Evolutionary conservation across 2,113 vertebrate genomes (phyloP), one percentile per base, ranked within the genome.

Genomic region (Periophthalmodon schlosseri): DNA sequence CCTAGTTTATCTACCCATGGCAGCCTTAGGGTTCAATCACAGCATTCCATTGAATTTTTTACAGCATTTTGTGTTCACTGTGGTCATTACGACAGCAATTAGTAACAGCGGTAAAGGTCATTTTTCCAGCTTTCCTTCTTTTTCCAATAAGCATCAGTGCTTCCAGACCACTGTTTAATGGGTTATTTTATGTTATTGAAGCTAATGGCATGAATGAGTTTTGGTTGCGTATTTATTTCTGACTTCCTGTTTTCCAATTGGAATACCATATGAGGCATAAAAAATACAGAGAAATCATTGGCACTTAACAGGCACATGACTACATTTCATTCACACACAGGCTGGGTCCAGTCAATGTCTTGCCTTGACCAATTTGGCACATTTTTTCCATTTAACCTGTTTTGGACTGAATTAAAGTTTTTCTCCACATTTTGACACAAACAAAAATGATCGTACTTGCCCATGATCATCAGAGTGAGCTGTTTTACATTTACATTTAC

Each of bases 1-100:
- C 50, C 56, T 16, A 16, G 56, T 78, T 74, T 77, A 72, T 82
- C 75, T 73, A 75, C 49, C 74, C 39, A 65, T 81, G 73, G 18
- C 24, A 60, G 56, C 60, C 74, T 66, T 72, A 72, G 36, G 36
- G 39, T 56, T 10, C 63, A 72, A 78, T 74, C 68, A 66, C 75
- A 67, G 34, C 56, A n/a, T 21, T 15, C 79, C n/a, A 63, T 23
- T 58, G 69, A 68, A 11, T 70, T 33, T 72, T 81, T 76, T 49
- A 77, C 33, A 28, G 24, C 69, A 54, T 34, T 63, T 63, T 24
- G 63, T 56, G 21, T 72, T 74, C 33, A 77, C 63, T 61, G 71
- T 57, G 44, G 65, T 75, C 36, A 69, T 80, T 78, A 67, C 56
- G 28, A 49, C 24, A 36, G 28, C 54, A 72, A 78, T 75, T 70